A percentile compares a stretch with the other conserved stretches of the same genome.
These are phyloP conservation scores for Apamea anceps DNA, from an alignment of 2,888 invertebrate species.

Conservation along the genomic window DNA sequence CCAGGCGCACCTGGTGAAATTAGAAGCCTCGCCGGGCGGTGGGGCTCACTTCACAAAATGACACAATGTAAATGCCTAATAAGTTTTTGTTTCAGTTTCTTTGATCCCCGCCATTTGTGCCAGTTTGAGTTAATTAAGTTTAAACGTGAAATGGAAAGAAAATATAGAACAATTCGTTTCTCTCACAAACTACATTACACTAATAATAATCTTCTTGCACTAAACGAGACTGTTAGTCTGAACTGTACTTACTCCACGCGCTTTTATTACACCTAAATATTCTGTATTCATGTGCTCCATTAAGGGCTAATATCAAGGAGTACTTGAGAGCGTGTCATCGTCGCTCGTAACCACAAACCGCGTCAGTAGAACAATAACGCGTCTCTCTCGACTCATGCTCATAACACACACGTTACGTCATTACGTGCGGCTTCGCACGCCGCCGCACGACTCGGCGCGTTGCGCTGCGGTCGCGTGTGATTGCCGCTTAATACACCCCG, in stretches of 20 bases:
- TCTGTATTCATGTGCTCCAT: conserved; percentile 7
- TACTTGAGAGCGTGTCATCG: conserved; percentile 18
- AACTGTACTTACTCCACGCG: conserved; percentile 5
- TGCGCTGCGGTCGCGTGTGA: conserved; percentile 51
- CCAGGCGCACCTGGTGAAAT: background rate
- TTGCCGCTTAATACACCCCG: conserved; percentile 54
- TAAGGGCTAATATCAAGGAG: conserved; percentile 38
- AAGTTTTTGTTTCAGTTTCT: background rate
- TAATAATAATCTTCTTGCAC: background rate
- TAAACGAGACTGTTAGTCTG: background rate
- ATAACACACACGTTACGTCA: conserved; percentile 3
- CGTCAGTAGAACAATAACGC: conserved; percentile 31
- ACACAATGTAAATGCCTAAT: background rate
- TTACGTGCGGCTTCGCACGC: background rate
- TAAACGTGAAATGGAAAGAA: background rate
- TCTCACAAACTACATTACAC: background rate
- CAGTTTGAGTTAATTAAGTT: background rate
- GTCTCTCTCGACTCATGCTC: conserved; percentile 8
- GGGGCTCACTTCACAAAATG: too few species aligned
- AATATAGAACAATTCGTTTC: background rate
- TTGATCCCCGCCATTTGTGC: background rate
- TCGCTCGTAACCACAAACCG: conserved; percentile 37
- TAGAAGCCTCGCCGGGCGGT: too few species aligned
- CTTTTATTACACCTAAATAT: conserved; percentile 14
- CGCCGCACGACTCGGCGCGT: conserved; percentile 6